Conservation (phyloP, 2,113 vertebrate genomes). For the Peromyscus polionotus region DNA sequence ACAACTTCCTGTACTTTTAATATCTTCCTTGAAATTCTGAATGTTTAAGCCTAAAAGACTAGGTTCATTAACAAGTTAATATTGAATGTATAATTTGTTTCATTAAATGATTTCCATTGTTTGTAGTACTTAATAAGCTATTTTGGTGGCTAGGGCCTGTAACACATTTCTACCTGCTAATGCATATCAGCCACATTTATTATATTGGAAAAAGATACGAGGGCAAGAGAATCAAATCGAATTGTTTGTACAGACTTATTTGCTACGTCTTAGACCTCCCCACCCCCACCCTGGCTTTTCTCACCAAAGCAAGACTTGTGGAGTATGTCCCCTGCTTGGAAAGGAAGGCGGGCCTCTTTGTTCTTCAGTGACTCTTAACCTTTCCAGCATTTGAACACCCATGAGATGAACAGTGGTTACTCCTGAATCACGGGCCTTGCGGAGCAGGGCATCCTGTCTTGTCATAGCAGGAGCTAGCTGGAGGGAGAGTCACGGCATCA, state of each 20-base stretch:
- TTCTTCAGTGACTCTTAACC: conserved; percentile 37
- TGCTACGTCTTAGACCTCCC: not conserved
- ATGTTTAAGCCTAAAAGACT: conserved; percentile 58
- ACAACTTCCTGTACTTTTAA: conserved; percentile 63
- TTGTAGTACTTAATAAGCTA: conserved; percentile 63
- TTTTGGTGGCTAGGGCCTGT: conserved; percentile 59
- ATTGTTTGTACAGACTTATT: conserved; percentile 53
- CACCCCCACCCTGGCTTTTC: not conserved
- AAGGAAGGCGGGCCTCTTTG: not conserved
- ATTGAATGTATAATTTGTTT: conserved; percentile 65
- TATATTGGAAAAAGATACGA: conserved; percentile 50
- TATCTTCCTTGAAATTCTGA: conserved; percentile 66
- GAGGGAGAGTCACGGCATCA: not conserved
- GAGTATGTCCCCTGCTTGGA: conserved; percentile 4
- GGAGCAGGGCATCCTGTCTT: conserved; percentile 5
- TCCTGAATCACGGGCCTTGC: not conserved
- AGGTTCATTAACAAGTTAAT: conserved; percentile 68
- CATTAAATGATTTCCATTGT: conserved; percentile 65
- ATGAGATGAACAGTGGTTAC: not conserved
- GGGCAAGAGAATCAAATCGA: conserved; percentile 40
- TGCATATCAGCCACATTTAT: conserved; percentile 71
- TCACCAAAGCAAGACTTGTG: conserved; percentile 65
- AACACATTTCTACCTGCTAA: conserved; percentile 49
- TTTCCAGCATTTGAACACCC: conserved; percentile 25
- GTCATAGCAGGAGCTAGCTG: not conserved